phyloP scores from a whole-genome alignment of 64 coral and sea anemone genomes.

The Dendrophyllia cribrosa region DNA sequence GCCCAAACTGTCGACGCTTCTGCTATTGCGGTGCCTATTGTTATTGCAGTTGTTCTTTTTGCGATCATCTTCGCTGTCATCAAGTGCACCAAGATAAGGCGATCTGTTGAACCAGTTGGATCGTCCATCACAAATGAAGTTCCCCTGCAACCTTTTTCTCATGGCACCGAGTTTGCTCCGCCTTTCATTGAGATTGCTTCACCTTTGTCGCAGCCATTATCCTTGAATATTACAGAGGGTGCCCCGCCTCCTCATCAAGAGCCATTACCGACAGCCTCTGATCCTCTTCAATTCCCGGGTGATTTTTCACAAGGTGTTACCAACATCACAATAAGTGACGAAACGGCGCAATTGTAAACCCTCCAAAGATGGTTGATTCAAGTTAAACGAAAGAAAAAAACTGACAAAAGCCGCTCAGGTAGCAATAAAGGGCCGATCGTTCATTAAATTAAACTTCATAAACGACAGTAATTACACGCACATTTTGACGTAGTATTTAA shows the following conservation, averaged over 20 bases:
- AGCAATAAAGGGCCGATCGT: no score
- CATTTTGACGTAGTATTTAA: no score
- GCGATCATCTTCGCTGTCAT: not conserved
- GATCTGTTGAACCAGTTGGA: not conserved
- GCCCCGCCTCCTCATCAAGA: not conserved
- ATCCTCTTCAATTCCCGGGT: not conserved
- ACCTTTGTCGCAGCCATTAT: not conserved
- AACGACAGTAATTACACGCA: no score
- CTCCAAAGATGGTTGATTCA: not conserved
- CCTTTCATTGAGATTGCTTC: no score
- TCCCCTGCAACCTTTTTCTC: not conserved
- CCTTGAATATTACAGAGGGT: not conserved
- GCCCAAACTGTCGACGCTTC: not conserved
- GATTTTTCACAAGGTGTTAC: not conserved
- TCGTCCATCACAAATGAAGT: not conserved
- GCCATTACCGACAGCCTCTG: not conserved
- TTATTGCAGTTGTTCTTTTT: conserved; percentile 7
- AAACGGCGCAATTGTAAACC: not conserved
- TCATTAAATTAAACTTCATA: no score
- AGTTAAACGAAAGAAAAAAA: no score
- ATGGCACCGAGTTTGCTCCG: no score
- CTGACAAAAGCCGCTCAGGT: no score
- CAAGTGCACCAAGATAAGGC: conserved; percentile 1
- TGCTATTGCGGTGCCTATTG: not conserved
- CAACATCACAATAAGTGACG: not conserved